phyloP scores from a whole-genome alignment of 2,113 vertebrate species.

The Bothrops jararaca region DNA sequence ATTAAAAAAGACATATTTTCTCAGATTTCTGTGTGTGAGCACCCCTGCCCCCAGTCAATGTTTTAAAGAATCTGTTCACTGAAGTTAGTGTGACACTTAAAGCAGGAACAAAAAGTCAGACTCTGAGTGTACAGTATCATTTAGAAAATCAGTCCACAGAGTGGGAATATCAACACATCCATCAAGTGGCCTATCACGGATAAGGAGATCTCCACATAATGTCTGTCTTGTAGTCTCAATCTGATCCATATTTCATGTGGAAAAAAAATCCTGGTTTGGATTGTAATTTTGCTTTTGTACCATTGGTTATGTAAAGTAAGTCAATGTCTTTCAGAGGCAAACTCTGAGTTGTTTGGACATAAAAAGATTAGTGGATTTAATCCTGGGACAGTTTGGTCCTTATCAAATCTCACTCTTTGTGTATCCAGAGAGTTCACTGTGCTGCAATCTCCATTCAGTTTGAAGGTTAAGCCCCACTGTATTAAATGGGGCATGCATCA shows the following conservation, averaged over 20 bases:
- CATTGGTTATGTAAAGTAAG: background rate
- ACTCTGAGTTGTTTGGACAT: background rate
- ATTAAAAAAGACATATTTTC: background rate
- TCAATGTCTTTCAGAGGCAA: background rate
- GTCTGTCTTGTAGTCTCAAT: background rate
- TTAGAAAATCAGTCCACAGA: background rate
- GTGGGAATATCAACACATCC: background rate
- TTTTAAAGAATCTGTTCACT: background rate
- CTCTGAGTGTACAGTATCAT: background rate
- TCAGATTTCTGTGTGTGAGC: background rate
- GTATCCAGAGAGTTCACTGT: background rate
- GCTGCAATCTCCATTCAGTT: background rate
- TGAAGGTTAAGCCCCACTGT: background rate
- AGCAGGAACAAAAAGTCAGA: background rate
- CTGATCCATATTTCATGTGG: background rate
- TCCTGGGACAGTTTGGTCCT: background rate
- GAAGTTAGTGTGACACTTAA: background rate
- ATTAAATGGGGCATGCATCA: background rate
- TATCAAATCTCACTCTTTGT: background rate
- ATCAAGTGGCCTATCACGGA: background rate
- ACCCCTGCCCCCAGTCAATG: no score
- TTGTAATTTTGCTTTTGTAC: background rate
- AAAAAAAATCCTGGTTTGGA: background rate
- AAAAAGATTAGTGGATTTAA: background rate
- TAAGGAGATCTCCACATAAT: background rate